Base-by-base conservation (phyloP, 2,888 invertebrate species). In the Stegana nigrithorax region DNA sequence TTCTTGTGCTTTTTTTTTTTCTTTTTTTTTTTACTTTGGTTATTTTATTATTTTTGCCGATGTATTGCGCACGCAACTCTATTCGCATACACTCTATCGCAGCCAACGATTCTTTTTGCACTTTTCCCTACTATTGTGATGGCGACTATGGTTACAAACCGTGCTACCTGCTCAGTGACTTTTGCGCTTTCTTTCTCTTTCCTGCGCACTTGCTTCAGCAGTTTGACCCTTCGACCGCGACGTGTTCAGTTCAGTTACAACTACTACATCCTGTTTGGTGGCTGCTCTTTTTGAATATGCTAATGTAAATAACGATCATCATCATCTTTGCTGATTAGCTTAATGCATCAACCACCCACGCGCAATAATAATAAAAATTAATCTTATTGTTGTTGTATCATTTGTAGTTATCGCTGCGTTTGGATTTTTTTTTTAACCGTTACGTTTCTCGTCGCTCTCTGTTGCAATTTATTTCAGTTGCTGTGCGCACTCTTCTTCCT, bases 291-390 rank as follows among this genome's bases (percentile, higher is more conserved):
- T n/a, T n/a, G n/a, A n/a, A n/a, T n/a, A n/a, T n/a, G n/a, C n/a
- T n/a, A n/a, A n/a, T n/a, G n/a, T n/a, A n/a, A n/a, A n/a, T n/a
- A n/a, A n/a, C n/a, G n/a, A n/a, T n/a, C n/a, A n/a, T n/a, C n/a
- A n/a, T n/a, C 39, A 17, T 10, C 5, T n/a, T 51, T 4, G 6
- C 51, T 53, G 53, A 53, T 59, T 59, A 55, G 42, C 25, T 42
- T 64, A 39, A 29, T 58, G 53, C 56, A 53, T 55, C 14, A 39
- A 32, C 44, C 51, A 51, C 21, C 60, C 56, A 47, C 12, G 44
- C n/a, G 27, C 45, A 23, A 23, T 45, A 3, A 23, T 32, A 39
- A 1, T 39, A 14, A 17, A 14, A 39, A 39, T 39, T 39, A 14
- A 39, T 39, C 17, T 29, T 29, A 29, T 29, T 29, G 6, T 29